Base-by-base conservation (phyloP, 2,113 vertebrate genomes). In the Notiomystis cincta region DNA sequence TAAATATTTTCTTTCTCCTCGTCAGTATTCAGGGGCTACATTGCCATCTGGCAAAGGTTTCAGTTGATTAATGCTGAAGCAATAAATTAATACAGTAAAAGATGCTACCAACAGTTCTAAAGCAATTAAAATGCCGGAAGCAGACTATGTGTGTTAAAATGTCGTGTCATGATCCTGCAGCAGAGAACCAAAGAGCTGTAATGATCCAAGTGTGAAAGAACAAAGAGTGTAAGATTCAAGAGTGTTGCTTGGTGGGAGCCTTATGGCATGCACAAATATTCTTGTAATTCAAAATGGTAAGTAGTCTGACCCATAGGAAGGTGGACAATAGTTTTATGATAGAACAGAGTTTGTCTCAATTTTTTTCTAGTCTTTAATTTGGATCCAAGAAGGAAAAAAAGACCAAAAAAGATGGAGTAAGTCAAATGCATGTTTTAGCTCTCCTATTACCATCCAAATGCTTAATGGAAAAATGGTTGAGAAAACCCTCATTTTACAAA, bases 41-140 rank as follows among this genome's bases (percentile, higher is more conserved):
- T 67, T 92, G 90, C 97, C 98, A 98, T 98, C 98, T 98, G 97
- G 97, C 89, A 96, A 95, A 97, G 91, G 96, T 97, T 98, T 98
- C 97, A 97, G 92, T 92, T 98, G 97, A 98, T 93, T 98, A 97
- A 97, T 85, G 7, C 93, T 91, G 87, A 97, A 97, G 96, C 93
- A 98, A 97, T 97, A 98, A 98, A 98, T 98, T 97, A 97, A 98
- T 98, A 98, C 97, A 97, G 97, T 97, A 97, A 97, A 96, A 97
- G 93, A 97, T 96, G 84, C 93, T 96, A 95, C 96, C 95, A 97
- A 96, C 66, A 95, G 91, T 94, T 97, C 96, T 96, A 97, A 98
- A 94, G 93, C 97, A 98, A 98, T 98, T 98, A 98, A 98, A 98
- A 97, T 98, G 86, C 95, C 40, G 0, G 15, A 96, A 79, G 93